Conservation (phyloP, 2,888 invertebrate genomes). For the Nyleta sp. region DNA sequence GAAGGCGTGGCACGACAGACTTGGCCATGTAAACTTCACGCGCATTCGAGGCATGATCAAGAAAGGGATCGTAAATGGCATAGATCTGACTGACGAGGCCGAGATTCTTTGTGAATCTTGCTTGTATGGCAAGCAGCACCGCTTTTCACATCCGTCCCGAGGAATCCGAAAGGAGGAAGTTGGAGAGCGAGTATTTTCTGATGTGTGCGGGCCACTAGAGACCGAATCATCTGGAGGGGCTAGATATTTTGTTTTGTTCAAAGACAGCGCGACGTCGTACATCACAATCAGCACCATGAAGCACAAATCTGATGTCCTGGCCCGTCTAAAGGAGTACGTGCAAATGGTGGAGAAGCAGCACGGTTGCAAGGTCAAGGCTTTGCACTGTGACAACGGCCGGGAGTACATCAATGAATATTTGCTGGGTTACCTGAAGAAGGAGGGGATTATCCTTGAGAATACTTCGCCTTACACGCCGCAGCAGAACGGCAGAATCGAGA, state of each 20-base stretch:
- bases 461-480: conserved; percentile 29
- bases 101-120: conserved; percentile 7
- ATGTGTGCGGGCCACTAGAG: conserved; percentile 46
- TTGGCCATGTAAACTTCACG: conserved; percentile 51
- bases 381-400: conserved; percentile 20
- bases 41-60: conserved; percentile 18
- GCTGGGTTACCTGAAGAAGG: background rate
- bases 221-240: conserved; percentile 17
- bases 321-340: background rate
- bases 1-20: conserved; percentile 58
- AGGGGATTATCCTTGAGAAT: background rate
- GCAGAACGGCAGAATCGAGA: conserved; percentile 21
- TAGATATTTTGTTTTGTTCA: conserved; percentile 8
- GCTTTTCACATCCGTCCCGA: conserved; percentile 7
- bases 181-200: conserved; percentile 30
- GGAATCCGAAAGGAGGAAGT: conserved; percentile 7
- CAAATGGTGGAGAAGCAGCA: conserved; percentile 12
- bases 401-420: conserved; percentile 21
- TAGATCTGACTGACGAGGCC: background rate
- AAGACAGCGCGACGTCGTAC: background rate
- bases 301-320: conserved; percentile 21
- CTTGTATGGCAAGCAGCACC: conserved; percentile 38
- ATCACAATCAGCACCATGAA: background rate
- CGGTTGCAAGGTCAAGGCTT: background rate
- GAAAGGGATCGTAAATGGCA: background rate